These are phyloP conservation scores for Paragorgia papillata DNA, from an alignment of 92 coral and sea anemone genomes.

Conservation along the genomic window DNA sequence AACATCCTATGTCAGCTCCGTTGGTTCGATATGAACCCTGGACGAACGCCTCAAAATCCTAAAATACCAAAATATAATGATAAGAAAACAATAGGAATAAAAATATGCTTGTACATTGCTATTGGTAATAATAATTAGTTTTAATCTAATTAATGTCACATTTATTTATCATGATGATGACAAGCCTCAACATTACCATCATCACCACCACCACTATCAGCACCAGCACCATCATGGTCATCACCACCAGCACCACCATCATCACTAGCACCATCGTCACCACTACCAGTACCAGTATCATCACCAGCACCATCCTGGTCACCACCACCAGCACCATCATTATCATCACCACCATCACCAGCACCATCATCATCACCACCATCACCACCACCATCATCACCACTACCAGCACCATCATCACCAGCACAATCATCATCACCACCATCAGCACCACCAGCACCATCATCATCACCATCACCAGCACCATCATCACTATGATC, in stretches of 20 bases:
- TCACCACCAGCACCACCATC: background rate
- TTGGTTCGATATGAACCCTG: constrained; percentile 24
- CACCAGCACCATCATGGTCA: background rate
- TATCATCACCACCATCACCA: background rate
- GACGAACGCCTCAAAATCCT: constrained; percentile 43
- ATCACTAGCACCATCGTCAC: background rate
- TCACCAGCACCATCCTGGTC: background rate
- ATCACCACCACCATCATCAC: background rate
- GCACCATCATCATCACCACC: background rate
- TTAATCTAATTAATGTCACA: background rate
- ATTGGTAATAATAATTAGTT: too few species aligned
- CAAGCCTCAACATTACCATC: constrained; percentile 13
- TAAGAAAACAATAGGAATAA: background rate
- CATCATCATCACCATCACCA: background rate
- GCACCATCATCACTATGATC: background rate
- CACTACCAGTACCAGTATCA: background rate
- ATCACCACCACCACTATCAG: constrained; percentile 3
- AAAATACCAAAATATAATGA: background rate
- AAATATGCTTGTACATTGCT: background rate
- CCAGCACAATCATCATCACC: constrained; percentile 2
- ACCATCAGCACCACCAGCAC: constrained; percentile 20
- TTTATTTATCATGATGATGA: background rate
- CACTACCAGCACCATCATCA: constrained; percentile 22
- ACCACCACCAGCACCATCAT: background rate
- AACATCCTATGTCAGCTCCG: constrained; percentile 42